phyloP scores from a whole-genome alignment of 1,140 invertebrate species.

The Drosophila oshimai region DNA sequence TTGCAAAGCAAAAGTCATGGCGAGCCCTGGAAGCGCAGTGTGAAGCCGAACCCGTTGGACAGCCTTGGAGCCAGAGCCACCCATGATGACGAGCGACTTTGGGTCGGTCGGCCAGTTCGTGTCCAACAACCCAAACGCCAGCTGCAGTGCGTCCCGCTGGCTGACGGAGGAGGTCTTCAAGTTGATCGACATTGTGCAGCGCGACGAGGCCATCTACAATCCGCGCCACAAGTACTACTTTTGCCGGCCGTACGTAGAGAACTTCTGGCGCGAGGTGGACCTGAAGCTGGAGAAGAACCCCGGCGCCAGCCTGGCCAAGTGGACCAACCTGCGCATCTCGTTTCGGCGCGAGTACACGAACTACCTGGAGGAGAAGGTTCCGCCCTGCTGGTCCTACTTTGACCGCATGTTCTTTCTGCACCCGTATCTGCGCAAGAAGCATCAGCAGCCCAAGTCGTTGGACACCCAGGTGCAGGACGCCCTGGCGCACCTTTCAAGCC shows the following conservation, averaged over 20 bases:
- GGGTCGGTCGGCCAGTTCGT: conserved; percentile 48
- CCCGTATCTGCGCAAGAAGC: conserved; percentile 77
- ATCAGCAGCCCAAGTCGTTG: conserved; percentile 70
- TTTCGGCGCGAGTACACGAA: conserved; percentile 78
- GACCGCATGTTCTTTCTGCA: conserved; percentile 80
- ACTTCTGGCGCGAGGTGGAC: conserved; percentile 80
- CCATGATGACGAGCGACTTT: conserved; percentile 56
- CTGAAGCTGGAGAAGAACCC: conserved; percentile 77
- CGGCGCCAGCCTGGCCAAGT: conserved; percentile 81
- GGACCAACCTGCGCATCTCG: conserved; percentile 79
- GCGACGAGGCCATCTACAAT: conserved; percentile 81
- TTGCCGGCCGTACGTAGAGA: conserved; percentile 79
- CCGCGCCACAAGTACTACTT: conserved; percentile 80
- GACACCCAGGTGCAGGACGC: conserved; percentile 78
- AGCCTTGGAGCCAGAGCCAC: background rate
- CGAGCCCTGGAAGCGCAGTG: background rate
- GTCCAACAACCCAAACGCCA: conserved; percentile 48
- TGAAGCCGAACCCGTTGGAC: background rate
- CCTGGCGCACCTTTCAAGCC: conserved; percentile 62
- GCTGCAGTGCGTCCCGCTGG: conserved; percentile 67
- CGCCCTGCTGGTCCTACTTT: conserved; percentile 80
- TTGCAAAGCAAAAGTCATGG: conserved; percentile 31
- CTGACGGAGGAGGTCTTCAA: conserved; percentile 78
- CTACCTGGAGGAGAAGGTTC: conserved; percentile 76
- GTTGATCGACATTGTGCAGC: conserved; percentile 75